These are phyloP conservation scores for Oryzias dopingdopingensis DNA, from an alignment of 2,797 vertebrate genomes.

Conservation along the genomic window DNA sequence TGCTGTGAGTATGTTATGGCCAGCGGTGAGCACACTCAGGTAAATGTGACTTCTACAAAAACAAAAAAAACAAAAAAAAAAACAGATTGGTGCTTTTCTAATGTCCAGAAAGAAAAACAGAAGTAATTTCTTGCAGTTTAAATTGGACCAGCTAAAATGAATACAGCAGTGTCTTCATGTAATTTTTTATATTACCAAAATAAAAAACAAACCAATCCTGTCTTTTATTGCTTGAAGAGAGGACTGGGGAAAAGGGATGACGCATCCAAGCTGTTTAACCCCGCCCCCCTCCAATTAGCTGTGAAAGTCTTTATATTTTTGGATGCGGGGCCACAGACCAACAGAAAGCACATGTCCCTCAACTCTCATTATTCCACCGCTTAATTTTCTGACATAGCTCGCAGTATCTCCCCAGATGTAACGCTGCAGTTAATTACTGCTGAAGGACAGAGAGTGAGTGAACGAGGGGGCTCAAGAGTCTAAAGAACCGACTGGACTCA, in stretches of 20 bases:
- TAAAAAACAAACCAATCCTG: constrained; percentile 33
- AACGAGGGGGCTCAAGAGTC: background rate
- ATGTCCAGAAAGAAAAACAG: constrained; percentile 17
- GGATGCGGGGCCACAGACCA: constrained; percentile 71
- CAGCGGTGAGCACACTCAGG: constrained; percentile 25
- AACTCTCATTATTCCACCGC: constrained; percentile 81
- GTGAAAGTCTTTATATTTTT: constrained; percentile 80
- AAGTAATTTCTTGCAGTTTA: constrained; percentile 45
- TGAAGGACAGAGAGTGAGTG: constrained; percentile 41
- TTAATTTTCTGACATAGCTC: constrained; percentile 81
- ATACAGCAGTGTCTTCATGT: constrained; percentile 23
- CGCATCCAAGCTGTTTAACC: constrained; percentile 80
- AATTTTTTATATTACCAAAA: constrained; percentile 30
- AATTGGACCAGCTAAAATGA: constrained; percentile 43
- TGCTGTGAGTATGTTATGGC: constrained; percentile 37
- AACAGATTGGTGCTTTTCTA: constrained; percentile 23
- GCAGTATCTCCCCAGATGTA: constrained; percentile 78
- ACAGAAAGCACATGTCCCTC: constrained; percentile 70
- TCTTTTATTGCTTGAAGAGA: constrained; percentile 41
- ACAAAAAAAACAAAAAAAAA: constrained; percentile 24
- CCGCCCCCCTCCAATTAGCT: constrained; percentile 84
- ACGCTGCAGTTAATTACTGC: constrained; percentile 81
- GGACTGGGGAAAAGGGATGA: constrained; percentile 50
- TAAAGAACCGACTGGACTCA: constrained; percentile 38
- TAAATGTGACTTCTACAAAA: constrained; percentile 42